Conservation (phyloP, 1,140 invertebrate genomes). For the Drosophila tsacasi region DNA sequence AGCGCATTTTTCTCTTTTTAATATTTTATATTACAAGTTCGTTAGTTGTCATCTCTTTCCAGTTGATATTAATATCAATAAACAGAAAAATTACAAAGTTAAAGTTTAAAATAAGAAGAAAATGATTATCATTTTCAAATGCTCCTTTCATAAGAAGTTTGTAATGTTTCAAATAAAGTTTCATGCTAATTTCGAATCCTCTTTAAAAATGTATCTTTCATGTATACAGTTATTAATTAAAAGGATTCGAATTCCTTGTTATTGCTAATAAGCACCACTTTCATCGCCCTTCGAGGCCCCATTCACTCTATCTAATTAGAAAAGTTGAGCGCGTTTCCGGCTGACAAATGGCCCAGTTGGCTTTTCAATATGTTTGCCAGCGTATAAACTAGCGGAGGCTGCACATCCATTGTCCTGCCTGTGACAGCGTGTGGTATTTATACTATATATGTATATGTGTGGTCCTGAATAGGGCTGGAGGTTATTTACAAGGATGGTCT, state of each 20-base stretch:
- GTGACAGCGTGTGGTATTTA: constrained; percentile 51
- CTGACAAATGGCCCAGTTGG: constrained; percentile 70
- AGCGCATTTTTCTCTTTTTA: constrained; percentile 21
- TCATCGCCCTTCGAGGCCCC: constrained; percentile 1
- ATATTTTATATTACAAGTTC: constrained; percentile 44
- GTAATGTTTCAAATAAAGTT: no score
- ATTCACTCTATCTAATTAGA: constrained; percentile 71
- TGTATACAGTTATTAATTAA: neutral
- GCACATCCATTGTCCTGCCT: constrained; percentile 54
- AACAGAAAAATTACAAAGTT: neutral
- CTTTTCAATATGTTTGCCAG: constrained; percentile 75
- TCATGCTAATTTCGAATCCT: no score
- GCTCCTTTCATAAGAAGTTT: neutral
- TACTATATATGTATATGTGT: constrained; percentile 1
- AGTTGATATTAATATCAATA: neutral
- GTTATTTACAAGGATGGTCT: constrained; percentile 19
- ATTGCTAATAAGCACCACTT: constrained; percentile 23
- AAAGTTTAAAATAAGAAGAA: neutral
- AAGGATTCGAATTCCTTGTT: constrained; percentile 4
- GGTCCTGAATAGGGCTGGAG: constrained; percentile 6
- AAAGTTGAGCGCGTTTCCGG: constrained; percentile 60
- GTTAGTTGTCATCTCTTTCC: constrained; percentile 6
- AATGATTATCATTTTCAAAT: neutral
- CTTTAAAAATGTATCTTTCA: neutral
- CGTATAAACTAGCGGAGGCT: constrained; percentile 61